Percentiles rank a stretch among this genome's conserved stretches.
Conservation (phyloP, 2,797 vertebrate genomes). For the Sandelia bainsii region DNA sequence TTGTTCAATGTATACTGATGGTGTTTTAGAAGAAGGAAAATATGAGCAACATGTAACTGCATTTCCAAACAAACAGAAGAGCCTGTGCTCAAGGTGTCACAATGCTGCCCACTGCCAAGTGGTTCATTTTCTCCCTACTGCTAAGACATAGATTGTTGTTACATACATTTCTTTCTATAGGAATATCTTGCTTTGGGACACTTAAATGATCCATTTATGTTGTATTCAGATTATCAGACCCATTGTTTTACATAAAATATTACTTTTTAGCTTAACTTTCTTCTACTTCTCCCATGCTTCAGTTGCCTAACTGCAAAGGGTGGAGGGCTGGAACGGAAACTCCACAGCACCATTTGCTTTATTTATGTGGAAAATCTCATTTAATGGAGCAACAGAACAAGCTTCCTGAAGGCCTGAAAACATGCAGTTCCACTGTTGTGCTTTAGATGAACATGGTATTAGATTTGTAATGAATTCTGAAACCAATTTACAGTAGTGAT, state of each 20-base stretch:
- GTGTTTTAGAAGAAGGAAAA: slow-evolving; percentile 64
- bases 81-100: slow-evolving; percentile 69
- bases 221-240: slow-evolving; percentile 3
- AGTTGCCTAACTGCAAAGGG: slow-evolving; percentile 34
- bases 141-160: slow-evolving; percentile 41
- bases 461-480: slow-evolving; percentile 13
- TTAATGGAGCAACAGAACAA: slow-evolving; percentile 27
- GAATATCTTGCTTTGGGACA: not conserved
- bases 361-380: slow-evolving; percentile 67
- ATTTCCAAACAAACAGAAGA: slow-evolving; percentile 66
- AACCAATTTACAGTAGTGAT: not conserved
- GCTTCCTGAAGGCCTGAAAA: slow-evolving; percentile 10
- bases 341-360: slow-evolving; percentile 35
- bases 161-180: slow-evolving; percentile 20
- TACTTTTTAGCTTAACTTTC: slow-evolving; percentile 3
- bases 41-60: slow-evolving; percentile 61
- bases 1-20: slow-evolving; percentile 31
- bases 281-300: not conserved
- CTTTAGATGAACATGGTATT: slow-evolving; percentile 30
- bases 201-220: slow-evolving; percentile 7
- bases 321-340: slow-evolving; percentile 55
- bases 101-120: slow-evolving; percentile 54
- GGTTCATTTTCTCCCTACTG: slow-evolving; percentile 55
- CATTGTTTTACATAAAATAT: slow-evolving; percentile 37
- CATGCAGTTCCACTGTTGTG: slow-evolving; percentile 8